Conservation (phyloP, 2,113 vertebrate species). For the Etheostoma cragini region DNA sequence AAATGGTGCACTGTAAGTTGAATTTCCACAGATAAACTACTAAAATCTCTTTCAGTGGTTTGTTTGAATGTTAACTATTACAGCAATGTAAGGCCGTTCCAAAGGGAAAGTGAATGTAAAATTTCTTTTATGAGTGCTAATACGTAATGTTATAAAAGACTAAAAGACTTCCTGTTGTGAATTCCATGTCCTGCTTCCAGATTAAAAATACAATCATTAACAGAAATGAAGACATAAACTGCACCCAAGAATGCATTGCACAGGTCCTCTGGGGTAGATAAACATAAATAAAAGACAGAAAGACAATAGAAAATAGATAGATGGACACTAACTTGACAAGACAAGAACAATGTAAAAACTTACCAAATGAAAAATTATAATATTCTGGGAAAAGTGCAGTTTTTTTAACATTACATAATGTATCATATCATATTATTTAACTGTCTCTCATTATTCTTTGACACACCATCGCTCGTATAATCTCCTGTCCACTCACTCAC, state of each 20-base stretch:
- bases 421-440: constrained; percentile 58
- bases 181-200: constrained; percentile 43
- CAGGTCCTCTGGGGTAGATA: constrained; percentile 84
- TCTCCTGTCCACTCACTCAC: constrained; percentile 28
- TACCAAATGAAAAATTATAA: constrained; percentile 77
- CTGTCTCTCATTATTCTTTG: constrained; percentile 59
- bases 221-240: constrained; percentile 67
- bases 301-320: constrained; percentile 51
- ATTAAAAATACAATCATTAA: constrained; percentile 70
- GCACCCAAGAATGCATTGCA: constrained; percentile 83
- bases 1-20: constrained; percentile 21
- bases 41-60: constrained; percentile 36
- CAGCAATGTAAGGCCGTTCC: constrained; percentile 57
- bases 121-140: constrained; percentile 12
- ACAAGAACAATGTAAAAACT: constrained; percentile 63
- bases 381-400: constrained; percentile 90
- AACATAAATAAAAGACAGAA: constrained; percentile 82
- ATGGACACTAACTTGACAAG: constrained; percentile 38
- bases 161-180: constrained; percentile 26
- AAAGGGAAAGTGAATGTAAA: constrained; percentile 29
- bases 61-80: constrained; percentile 15
- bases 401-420: constrained; percentile 72
- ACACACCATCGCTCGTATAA: constrained; percentile 50
- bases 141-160: constrained; percentile 13
- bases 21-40: constrained; percentile 35